phyloP scores from a whole-genome alignment of 2,797 vertebrate species.

The Molothrus aeneus region DNA sequence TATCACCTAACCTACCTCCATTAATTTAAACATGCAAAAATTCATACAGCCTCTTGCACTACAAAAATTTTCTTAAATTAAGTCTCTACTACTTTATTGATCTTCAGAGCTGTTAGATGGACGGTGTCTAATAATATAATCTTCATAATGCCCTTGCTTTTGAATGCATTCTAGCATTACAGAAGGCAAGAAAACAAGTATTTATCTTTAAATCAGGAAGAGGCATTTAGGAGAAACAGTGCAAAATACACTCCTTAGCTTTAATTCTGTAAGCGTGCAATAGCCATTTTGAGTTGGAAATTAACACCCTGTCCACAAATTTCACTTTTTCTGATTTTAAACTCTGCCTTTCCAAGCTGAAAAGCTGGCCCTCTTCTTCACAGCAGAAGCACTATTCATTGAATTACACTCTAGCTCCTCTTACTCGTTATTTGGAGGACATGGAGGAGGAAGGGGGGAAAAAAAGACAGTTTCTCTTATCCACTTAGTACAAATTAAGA shows the following conservation, averaged over 20 bases:
- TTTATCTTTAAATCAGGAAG: neutral
- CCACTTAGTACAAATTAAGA: neutral
- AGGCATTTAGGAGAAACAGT: neutral
- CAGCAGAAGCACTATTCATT: neutral
- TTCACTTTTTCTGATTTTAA: neutral
- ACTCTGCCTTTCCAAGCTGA: neutral
- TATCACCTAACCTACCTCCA: neutral
- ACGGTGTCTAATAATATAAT: neutral
- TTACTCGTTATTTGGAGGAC: neutral
- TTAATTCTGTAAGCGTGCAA: neutral
- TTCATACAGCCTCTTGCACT: neutral
- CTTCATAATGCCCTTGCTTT: neutral
- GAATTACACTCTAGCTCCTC: neutral
- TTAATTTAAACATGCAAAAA: neutral
- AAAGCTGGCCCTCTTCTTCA: neutral
- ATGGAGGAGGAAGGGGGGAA: fast-evolving
- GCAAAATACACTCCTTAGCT: neutral
- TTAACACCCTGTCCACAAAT: neutral
- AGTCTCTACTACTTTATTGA: neutral
- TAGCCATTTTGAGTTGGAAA: neutral
- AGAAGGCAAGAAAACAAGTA: neutral
- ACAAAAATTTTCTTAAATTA: neutral
- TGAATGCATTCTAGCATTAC: neutral
- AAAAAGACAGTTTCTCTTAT: neutral
- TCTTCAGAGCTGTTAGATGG: neutral